A percentile compares a stretch with the other conserved stretches of the same genome.
Evolutionary conservation across 1,140 invertebrate species (phyloP).

Genomic region (Achatina immaculata): DNA sequence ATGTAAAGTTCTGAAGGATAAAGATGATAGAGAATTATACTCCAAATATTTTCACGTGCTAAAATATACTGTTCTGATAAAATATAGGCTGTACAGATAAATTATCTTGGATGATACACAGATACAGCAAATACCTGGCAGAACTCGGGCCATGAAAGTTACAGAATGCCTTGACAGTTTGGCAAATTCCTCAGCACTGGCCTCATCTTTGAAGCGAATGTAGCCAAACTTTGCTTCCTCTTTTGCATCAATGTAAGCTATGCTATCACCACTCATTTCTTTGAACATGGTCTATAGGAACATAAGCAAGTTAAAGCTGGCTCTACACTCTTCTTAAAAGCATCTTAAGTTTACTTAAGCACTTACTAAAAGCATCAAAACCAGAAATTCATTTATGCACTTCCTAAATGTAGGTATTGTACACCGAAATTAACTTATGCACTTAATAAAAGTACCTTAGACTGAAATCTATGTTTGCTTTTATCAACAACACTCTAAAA

Average conservation of each 20-base stretch:
- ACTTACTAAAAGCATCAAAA: not conserved
- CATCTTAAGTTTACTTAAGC: not conserved
- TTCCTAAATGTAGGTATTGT: not conserved
- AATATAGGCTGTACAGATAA: too few relatives aligned
- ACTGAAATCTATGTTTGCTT: too few relatives aligned
- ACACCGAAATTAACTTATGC: too few relatives aligned
- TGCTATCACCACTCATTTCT: constrained; percentile 12
- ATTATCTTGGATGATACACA: too few relatives aligned
- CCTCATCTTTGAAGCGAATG: constrained; percentile 37
- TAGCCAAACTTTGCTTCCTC: constrained; percentile 36
- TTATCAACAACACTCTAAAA: too few relatives aligned
- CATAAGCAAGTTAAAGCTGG: not conserved
- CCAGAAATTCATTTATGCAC: not conserved
- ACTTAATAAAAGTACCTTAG: too few relatives aligned
- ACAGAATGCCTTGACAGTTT: constrained; percentile 25
- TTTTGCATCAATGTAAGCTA: constrained; percentile 38
- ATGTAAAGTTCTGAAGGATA: too few relatives aligned
- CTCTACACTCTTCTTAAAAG: too few relatives aligned
- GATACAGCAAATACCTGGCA: constrained; percentile 21
- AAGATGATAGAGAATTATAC: too few relatives aligned
- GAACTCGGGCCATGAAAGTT: constrained; percentile 35
- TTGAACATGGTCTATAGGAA: constrained; percentile 36
- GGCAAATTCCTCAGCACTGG: constrained; percentile 36
- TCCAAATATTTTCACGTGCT: too few relatives aligned
- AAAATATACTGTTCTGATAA: too few relatives aligned